Evolutionary conservation across 2,113 vertebrate genomes (phyloP).

Genomic region (Equus quagga): DNA sequence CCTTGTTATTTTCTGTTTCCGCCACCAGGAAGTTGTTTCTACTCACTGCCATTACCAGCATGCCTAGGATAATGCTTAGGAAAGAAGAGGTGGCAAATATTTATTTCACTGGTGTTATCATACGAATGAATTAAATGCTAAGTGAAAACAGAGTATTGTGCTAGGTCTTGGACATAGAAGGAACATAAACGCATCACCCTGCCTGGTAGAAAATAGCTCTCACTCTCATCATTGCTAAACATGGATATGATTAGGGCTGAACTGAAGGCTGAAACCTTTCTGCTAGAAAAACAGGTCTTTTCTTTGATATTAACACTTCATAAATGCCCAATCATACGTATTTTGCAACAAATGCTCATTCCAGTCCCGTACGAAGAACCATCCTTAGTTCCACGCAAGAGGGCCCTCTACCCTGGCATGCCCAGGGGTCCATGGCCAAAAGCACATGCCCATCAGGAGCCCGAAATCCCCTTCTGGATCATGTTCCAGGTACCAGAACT

Average conservation of each 20-base stretch:
- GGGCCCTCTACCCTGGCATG: fast-evolving
- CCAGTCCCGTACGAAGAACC: neutral
- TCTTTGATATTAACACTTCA: neutral
- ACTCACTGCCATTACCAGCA: neutral
- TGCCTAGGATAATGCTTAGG: neutral
- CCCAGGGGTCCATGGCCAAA: neutral
- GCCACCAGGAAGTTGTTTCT: neutral
- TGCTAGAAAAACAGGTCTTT: neutral
- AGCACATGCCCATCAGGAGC: neutral
- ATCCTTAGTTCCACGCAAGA: neutral
- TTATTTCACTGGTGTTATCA: neutral
- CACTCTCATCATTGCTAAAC: neutral
- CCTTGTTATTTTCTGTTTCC: neutral
- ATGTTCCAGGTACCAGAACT: too few species aligned
- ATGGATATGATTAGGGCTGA: neutral
- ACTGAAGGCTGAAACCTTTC: neutral
- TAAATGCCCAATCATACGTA: neutral
- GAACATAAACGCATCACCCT: neutral
- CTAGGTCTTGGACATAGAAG: neutral
- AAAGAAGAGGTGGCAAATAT: neutral
- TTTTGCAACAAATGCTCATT: neutral
- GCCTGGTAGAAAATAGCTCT: neutral
- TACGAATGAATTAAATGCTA: neutral
- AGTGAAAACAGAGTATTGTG: neutral
- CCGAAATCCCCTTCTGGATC: neutral